Percentiles rank a stretch among this genome's conserved stretches.
phyloP scores from a whole-genome alignment of 2,113 vertebrate genomes.

The Calyptomena viridis region DNA sequence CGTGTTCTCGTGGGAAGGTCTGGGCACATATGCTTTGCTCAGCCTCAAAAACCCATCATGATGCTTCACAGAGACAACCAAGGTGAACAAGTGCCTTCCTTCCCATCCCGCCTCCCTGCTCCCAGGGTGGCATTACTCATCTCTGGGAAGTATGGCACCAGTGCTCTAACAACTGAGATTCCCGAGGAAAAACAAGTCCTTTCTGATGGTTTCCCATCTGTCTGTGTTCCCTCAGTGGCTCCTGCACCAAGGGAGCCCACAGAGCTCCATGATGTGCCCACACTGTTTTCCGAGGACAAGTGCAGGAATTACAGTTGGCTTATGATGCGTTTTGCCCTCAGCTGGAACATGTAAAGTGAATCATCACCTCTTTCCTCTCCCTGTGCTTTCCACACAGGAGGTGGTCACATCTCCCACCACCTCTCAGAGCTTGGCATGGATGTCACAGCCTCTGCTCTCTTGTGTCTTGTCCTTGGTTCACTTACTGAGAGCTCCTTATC shows the following conservation, averaged over 20 bases:
- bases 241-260: not conserved
- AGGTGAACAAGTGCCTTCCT: not conserved
- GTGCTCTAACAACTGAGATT: not conserved
- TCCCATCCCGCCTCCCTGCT: not conserved
- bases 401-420: not conserved
- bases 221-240: not conserved
- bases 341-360: not conserved
- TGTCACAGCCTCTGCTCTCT: not conserved
- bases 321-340: not conserved
- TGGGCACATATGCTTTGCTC: not conserved
- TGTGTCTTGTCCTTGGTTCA: not conserved
- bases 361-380: not conserved
- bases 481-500: not conserved
- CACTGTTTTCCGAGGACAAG: not conserved
- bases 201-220: slow-evolving; percentile 25
- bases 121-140: not conserved
- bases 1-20: not conserved
- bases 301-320: not conserved
- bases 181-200: not conserved
- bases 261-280: not conserved
- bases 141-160: not conserved
- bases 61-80: not conserved
- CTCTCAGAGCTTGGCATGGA: not conserved
- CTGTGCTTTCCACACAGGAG: not conserved
- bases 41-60: not conserved